A percentile compares a stretch with the other conserved stretches of the same genome.
Evolutionary conservation across 92 coral and sea anemone species (phyloP).

Genomic region (Muricea muricata): DNA sequence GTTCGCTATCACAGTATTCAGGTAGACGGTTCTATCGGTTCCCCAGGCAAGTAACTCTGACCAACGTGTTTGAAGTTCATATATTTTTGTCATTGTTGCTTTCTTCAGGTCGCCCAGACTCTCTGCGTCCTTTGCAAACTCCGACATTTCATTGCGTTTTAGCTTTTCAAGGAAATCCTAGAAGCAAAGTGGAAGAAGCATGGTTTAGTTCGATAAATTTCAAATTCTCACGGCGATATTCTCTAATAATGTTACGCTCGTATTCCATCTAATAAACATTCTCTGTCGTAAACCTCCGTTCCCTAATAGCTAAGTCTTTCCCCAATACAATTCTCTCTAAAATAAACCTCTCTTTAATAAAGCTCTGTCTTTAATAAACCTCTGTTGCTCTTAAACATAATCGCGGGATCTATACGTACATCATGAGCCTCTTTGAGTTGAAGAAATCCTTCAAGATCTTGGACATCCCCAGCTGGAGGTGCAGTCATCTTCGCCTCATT

Average conservation of each 20-base stretch:
- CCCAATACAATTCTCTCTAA: too few species aligned
- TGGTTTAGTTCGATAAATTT: too few species aligned
- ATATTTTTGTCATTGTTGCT: neutral
- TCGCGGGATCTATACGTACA: too few species aligned
- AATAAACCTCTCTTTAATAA: too few species aligned
- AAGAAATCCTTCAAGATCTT: slow-evolving; percentile 14
- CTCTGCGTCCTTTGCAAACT: slow-evolving; percentile 16
- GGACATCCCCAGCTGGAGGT: slow-evolving; percentile 15
- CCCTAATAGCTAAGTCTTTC: too few species aligned
- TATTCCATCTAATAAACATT: too few species aligned
- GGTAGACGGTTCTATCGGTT: slow-evolving; percentile 4
- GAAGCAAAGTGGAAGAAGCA: neutral
- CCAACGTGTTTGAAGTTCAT: slow-evolving; percentile 32
- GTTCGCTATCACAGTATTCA: slow-evolving; percentile 21
- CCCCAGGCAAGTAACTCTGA: slow-evolving; percentile 16
- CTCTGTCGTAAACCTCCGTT: too few species aligned
- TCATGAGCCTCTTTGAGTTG: slow-evolving; percentile 13
- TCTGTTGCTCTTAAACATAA: too few species aligned
- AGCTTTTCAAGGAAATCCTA: slow-evolving; percentile 28
- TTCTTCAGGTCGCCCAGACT: neutral
- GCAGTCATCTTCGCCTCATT: slow-evolving; percentile 22
- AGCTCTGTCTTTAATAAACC: too few species aligned
- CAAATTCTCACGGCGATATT: too few species aligned
- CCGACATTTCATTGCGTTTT: slow-evolving; percentile 24
- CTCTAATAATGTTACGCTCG: too few species aligned